Conservation (phyloP, 2,888 invertebrate species). For the Caenorhabditis sp. region DNA sequence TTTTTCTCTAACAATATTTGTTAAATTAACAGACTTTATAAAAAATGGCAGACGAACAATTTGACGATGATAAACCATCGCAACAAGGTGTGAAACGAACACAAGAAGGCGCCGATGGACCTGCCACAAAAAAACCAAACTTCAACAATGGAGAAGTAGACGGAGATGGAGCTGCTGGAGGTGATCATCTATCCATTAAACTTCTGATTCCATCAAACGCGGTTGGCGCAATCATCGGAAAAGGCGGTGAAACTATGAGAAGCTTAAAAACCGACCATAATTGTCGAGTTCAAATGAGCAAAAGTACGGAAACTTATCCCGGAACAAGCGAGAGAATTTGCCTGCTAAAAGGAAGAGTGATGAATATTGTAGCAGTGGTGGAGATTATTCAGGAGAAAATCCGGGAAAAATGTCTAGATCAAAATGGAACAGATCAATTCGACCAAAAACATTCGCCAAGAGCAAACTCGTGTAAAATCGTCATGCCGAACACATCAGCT, state of each 20-base stretch:
- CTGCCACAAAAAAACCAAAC: constrained; percentile 65
- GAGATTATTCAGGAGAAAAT: constrained; percentile 95
- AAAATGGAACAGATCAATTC: constrained; percentile 75
- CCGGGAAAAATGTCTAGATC: constrained; percentile 89
- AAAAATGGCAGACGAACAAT: neutral
- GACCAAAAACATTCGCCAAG: constrained; percentile 64
- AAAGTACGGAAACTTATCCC: constrained; percentile 97
- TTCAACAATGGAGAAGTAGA: constrained; percentile 44
- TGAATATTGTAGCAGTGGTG: constrained; percentile 88
- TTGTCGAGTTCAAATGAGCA: constrained; percentile 98
- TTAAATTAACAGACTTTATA: neutral
- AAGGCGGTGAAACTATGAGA: constrained; percentile 97
- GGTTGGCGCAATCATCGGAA: constrained; percentile 93
- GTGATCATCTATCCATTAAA: constrained; percentile 33
- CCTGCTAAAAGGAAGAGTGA: constrained; percentile 87
- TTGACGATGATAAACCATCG: constrained; percentile 22
- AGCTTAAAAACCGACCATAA: constrained; percentile 96
- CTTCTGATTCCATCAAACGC: constrained; percentile 78
- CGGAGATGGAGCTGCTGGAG: constrained; percentile 20
- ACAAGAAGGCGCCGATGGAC: constrained; percentile 59
- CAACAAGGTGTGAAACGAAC: constrained; percentile 55
- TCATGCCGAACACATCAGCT: constrained; percentile 94
- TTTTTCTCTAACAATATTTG: too few species aligned
- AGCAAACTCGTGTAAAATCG: constrained; percentile 79
- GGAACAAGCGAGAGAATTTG: constrained; percentile 89